Percentiles rank a stretch among this genome's conserved stretches.
Evolutionary conservation across 2,113 vertebrate species (phyloP).

Genomic region (Oncorhynchus tshawytscha): DNA sequence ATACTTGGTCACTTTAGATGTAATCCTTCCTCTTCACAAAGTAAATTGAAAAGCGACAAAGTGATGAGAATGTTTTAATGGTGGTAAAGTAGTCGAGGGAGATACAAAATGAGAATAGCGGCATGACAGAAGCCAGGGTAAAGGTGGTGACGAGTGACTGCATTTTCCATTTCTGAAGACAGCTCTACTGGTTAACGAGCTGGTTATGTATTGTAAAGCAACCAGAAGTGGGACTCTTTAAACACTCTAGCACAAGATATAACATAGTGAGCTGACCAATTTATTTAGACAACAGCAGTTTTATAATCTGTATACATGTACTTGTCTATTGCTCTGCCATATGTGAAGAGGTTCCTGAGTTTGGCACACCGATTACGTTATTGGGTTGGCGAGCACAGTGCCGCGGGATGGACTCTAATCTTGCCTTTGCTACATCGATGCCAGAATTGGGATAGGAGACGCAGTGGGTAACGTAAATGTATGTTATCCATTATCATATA

Average conservation of each 20-base stretch:
- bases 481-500: background rate
- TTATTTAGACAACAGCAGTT: background rate
- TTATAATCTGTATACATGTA: background rate
- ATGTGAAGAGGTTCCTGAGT: background rate
- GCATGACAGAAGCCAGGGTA: background rate
- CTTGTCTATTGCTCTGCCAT: background rate
- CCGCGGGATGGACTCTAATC: background rate
- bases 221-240: no score
- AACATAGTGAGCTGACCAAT: no score
- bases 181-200: background rate
- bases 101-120: background rate
- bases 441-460: background rate
- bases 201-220: background rate
- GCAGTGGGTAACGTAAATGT: background rate
- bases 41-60: no score
- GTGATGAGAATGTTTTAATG: background rate
- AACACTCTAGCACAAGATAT: no score
- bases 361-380: background rate
- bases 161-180: background rate
- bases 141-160: background rate
- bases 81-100: background rate
- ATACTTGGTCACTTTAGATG: no score
- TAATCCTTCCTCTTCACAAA: no score
- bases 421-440: background rate
- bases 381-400: background rate